Evolutionary conservation across 2,888 invertebrate genomes (phyloP), one percentile per base, ranked within the genome.

Genomic region (Tenthredo distinguenda): DNA sequence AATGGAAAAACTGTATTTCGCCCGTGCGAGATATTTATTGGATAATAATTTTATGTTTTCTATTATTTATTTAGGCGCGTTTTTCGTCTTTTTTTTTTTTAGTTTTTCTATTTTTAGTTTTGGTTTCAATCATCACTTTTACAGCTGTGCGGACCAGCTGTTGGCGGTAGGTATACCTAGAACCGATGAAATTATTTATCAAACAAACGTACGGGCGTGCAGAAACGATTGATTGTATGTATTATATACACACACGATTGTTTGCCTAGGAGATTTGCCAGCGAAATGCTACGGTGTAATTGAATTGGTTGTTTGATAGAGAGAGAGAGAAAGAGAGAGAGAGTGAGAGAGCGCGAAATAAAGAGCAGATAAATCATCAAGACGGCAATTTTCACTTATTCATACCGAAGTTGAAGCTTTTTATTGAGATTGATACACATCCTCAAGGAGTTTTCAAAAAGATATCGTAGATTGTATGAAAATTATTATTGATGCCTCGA

Each of bases 181-280:
- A 62, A 71, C n/a, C 71, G 71, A n/a, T 37, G 71, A 71, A 34
- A 71, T 71, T 71, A 71, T 71, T 37, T 37, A 71, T 71, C 71
- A 37, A 71, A 15, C 71, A 71, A 71, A 71, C 71, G 34, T 71
- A 12, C 26, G 31, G 34, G 34, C 18, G 37, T 9, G 18, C 18
- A 34, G 18, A 40, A 43, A n/a, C 55, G 79, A 79, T 58, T 79
- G 79, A 77, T 77, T 79, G 55, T 79, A 37, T 58, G 47, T 34
- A 31, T 55, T 55, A 55, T 31, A 77, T 58, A 79, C 12, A 79
- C 12, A 77, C 47, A 31, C 18, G 55, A 34, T 43, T 50, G 43
- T 79, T 79, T 79, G 79, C 9, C 50, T 79, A 79, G 79, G 79
- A 79, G 55, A 79, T 79, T 79, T 34, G 79, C 55, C 79, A 55